These are phyloP conservation scores for Epistrophella euchroma DNA, from an alignment of 2,888 invertebrate species.

Conservation along the genomic window DNA sequence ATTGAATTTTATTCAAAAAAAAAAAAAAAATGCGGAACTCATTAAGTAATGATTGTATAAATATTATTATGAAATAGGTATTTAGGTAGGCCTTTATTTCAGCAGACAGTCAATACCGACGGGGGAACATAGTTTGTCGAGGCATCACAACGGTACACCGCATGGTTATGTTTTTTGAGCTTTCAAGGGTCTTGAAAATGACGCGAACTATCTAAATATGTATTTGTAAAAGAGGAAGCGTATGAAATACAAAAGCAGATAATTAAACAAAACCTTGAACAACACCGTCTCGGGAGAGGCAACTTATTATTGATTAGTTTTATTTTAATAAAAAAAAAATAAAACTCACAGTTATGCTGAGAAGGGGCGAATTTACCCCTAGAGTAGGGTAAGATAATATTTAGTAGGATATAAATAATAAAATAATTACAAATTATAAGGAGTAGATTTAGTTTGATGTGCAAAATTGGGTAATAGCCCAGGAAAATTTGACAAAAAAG, in stretches of 20 bases:
- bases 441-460: too few relatives aligned
- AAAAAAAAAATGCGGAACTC: conserved; percentile 20
- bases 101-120: not conserved
- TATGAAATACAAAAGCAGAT: conserved; percentile 18
- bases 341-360: not conserved
- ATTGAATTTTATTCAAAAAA: not conserved
- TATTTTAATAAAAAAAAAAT: too few relatives aligned
- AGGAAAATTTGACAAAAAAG: too few relatives aligned
- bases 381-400: too few relatives aligned
- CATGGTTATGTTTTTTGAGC: conserved; percentile 55
- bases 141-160: conserved; percentile 2
- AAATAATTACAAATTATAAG: too few relatives aligned
- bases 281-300: conserved; percentile 15
- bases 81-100: not conserved
- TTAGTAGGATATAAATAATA: too few relatives aligned
- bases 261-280: conserved; percentile 54
- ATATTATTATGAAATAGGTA: not conserved
- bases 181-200: conserved; percentile 43
- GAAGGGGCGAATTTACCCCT: not conserved
- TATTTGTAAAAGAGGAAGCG: conserved; percentile 35
- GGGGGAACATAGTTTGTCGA: not conserved
- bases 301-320: conserved; percentile 58
- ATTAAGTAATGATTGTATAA: conserved; percentile 4
- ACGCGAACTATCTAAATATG: conserved; percentile 35
- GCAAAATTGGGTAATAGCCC: too few relatives aligned